These are phyloP conservation scores for Selenia dentaria DNA, from an alignment of 2,888 invertebrate species.

Conservation along the genomic window DNA sequence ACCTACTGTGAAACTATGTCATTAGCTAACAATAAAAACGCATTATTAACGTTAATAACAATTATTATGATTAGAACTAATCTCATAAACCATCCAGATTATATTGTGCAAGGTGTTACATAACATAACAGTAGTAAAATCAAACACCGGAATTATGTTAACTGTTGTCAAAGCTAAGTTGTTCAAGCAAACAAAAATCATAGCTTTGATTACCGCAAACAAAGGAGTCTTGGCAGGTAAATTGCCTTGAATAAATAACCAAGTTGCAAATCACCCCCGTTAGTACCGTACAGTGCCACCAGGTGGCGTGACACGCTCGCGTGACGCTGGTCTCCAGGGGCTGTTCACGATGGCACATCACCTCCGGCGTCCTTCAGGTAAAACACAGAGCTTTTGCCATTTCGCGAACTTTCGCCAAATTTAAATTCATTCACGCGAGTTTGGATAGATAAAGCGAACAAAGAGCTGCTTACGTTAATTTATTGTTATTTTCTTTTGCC, in stretches of 20 bases:
- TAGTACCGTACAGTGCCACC: slow-evolving; percentile 14
- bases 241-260: slow-evolving; percentile 1
- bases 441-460: slow-evolving; percentile 7
- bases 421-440: slow-evolving; percentile 21
- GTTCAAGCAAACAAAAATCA: not conserved
- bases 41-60: too few species aligned
- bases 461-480: slow-evolving; percentile 8
- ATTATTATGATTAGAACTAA: too few species aligned
- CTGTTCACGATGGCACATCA: not conserved
- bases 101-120: too few species aligned
- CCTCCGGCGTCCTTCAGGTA: slow-evolving; percentile 11
- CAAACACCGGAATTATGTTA: too few species aligned
- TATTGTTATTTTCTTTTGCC: slow-evolving; percentile 16
- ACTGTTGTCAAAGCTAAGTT: too few species aligned
- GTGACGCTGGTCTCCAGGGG: not conserved
- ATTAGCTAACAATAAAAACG: too few species aligned
- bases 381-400: not conserved
- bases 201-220: slow-evolving; percentile 1
- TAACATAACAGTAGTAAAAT: too few species aligned
- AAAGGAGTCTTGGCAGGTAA: slow-evolving; percentile 1
- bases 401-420: slow-evolving; percentile 8
- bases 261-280: slow-evolving; percentile 7
- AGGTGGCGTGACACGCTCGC: slow-evolving; percentile 13
- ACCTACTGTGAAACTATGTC: too few species aligned
- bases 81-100: too few species aligned